Evolutionary conservation across 2,797 vertebrate genomes (phyloP), one percentile per base, ranked within the genome.

Genomic region (Ispidina picta): DNA sequence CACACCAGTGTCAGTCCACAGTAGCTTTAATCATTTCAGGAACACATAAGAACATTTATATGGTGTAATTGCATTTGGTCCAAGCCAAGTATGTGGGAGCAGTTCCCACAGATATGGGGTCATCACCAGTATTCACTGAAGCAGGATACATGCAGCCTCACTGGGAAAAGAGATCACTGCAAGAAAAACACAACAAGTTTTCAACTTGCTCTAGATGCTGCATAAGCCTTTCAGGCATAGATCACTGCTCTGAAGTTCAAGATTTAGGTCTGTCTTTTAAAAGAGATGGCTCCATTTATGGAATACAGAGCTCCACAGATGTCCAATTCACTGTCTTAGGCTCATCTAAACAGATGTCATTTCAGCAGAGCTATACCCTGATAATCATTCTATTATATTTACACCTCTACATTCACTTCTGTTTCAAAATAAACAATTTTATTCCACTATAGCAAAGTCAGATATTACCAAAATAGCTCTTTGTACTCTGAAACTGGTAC

Each of bases 51-150:
- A 26, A 21, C 6, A 10, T 89, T 72, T 54, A 63, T 10, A 13
- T 9, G 5, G 5, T 19, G 7, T 71, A 31, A 64, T 28, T 48
- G 21, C 31, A 15, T 55, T 62, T 46, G 16, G 31, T 8, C 44
- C 10, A 59, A 58, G 35, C 44, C 2, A 2, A 0, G 2, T 19
- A 8, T 6, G 6, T 21, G 65, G 17, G 10, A 71, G 25, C 54
- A 29, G 60, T 3, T 7, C 28, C 41, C 35, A n/a, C 17, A 21
- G 13, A 10, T 0, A 0, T 0, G 9, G 29, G 3, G 9, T 33
- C 29, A 39, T n/a, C 64, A 35, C 6, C 33, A 56, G 12, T 20
- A 10, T 18, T 11, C n/a, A 25, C 23, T 15, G 14, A 22, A 70
- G 48, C 15, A 65, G 8, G 22, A 83, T 17, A 79, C 0, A 0